Percentiles rank a stretch among this genome's conserved stretches.
These are phyloP conservation scores for Stigmatopora nigra DNA, from an alignment of 2,113 vertebrate species.

Conservation along the genomic window DNA sequence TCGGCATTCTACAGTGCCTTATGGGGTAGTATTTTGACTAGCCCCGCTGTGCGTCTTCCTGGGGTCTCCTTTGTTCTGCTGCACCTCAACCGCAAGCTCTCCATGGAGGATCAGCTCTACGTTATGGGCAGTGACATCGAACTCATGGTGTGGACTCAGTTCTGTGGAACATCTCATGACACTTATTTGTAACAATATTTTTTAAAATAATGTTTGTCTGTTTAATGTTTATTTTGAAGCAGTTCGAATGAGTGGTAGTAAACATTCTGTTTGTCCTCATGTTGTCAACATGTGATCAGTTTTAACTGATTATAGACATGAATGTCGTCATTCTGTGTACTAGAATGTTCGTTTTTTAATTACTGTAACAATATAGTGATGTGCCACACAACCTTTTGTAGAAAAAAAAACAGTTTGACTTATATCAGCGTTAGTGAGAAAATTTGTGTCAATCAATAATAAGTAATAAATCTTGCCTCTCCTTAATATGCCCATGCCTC, in stretches of 20 bases:
- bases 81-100: constrained; percentile 94
- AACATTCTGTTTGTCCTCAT: background rate
- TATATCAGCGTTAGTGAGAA: background rate
- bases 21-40: constrained; percentile 97
- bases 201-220: background rate
- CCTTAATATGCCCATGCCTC: constrained; percentile 21
- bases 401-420: background rate
- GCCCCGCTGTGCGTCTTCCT: constrained; percentile 89
- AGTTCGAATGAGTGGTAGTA: background rate
- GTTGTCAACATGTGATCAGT: background rate
- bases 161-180: background rate
- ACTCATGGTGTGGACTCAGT: constrained; percentile 79
- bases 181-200: background rate
- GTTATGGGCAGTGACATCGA: constrained; percentile 97
- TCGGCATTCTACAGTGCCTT: constrained; percentile 94
- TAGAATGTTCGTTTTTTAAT: background rate
- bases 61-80: constrained; percentile 92
- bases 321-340: background rate
- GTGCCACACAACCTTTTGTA: background rate
- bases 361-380: background rate
- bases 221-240: background rate
- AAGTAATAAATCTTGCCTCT: background rate
- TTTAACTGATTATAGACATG: background rate
- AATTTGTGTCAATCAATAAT: background rate
- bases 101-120: constrained; percentile 98